A percentile compares a stretch with the other conserved stretches of the same genome.
These are phyloP conservation scores for Motacilla tschutschensis DNA, from an alignment of 2,113 vertebrate genomes.

Conservation along the genomic window DNA sequence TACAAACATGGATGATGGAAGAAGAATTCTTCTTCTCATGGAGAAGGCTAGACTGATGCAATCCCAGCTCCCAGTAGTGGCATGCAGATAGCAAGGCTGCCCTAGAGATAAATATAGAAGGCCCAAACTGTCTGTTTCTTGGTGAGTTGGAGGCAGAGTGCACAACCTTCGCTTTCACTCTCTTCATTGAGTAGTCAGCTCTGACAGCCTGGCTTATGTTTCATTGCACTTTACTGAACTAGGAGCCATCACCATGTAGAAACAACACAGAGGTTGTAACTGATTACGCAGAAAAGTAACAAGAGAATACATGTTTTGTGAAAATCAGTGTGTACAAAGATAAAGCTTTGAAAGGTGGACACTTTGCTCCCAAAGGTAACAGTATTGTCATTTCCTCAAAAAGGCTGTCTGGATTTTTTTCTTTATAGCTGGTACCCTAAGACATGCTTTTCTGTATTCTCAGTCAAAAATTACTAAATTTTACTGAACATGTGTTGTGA, in stretches of 20 bases:
- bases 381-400: neutral
- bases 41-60: neutral
- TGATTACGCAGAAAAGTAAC: neutral
- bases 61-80: neutral
- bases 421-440: neutral
- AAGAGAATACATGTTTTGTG: neutral
- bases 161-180: neutral
- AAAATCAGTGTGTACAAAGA: neutral
- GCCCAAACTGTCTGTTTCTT: neutral
- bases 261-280: neutral
- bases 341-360: neutral
- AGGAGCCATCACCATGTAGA: neutral
- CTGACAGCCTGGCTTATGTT: neutral
- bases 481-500: neutral
- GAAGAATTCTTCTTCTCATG: neutral
- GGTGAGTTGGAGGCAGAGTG: neutral
- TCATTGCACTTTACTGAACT: neutral
- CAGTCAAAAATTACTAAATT: neutral
- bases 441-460: neutral
- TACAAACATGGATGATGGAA: fast-evolving
- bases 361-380: neutral
- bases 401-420: neutral
- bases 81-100: neutral
- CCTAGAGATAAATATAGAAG: constrained; percentile 47
- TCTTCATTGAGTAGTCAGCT: neutral